These are phyloP conservation scores for Drosophila setifemur DNA, from an alignment of 1,140 invertebrate species.

Conservation along the genomic window DNA sequence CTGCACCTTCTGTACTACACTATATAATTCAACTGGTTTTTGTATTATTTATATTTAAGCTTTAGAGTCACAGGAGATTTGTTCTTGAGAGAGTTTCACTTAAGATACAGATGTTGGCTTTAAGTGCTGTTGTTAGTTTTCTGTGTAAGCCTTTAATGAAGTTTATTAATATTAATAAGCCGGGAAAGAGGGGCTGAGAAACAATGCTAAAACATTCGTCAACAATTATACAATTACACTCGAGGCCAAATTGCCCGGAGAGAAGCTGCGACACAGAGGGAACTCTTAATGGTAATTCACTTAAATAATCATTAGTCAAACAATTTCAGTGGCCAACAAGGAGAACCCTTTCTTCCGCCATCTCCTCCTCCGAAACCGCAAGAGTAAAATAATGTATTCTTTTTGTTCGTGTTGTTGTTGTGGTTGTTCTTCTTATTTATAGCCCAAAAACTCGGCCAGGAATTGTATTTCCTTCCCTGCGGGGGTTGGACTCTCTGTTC, in stretches of 20 bases:
- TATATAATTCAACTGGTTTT: too few relatives aligned
- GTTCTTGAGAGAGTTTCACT: too few relatives aligned
- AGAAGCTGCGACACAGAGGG: slow-evolving; percentile 2
- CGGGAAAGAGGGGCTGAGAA: slow-evolving; percentile 10
- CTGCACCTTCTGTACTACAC: too few relatives aligned
- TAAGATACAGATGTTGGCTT: slow-evolving; percentile 1
- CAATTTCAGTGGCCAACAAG: slow-evolving; percentile 34
- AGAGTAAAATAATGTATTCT: slow-evolving; percentile 35
- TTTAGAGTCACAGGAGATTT: too few relatives aligned
- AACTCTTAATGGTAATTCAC: slow-evolving; percentile 75
- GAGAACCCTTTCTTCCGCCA: slow-evolving; percentile 19
- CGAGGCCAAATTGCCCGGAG: slow-evolving; percentile 24
- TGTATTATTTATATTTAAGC: too few relatives aligned
- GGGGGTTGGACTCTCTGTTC: slow-evolving; percentile 18
- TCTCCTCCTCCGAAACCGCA: slow-evolving; percentile 21
- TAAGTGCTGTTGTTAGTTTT: slow-evolving; percentile 56
- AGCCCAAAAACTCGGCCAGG: slow-evolving; percentile 12
- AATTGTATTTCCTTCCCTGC: slow-evolving; percentile 3
- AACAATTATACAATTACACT: slow-evolving; percentile 76
- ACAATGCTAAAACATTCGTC: slow-evolving; percentile 55
- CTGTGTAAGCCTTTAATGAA: slow-evolving; percentile 72
- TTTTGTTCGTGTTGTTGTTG: slow-evolving; percentile 14
- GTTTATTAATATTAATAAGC: slow-evolving; percentile 77
- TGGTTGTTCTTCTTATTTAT: slow-evolving; percentile 34
- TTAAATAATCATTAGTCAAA: slow-evolving; percentile 79